Percentiles rank a stretch among this genome's conserved stretches.
Evolutionary conservation across 2,888 invertebrate species (phyloP).

Genomic region (Perithous albicinctus): DNA sequence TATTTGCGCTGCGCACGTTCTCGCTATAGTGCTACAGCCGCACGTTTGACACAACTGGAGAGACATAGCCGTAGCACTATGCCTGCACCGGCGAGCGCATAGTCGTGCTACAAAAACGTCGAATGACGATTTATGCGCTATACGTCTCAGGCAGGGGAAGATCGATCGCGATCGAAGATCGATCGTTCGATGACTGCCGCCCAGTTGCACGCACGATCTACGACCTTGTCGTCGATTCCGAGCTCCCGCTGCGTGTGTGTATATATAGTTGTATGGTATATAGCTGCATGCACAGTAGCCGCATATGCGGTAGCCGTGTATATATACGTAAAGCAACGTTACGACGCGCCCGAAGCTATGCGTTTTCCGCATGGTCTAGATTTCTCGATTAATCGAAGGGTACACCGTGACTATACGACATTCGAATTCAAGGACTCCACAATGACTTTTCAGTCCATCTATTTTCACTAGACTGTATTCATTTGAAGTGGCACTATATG

Average conservation of each 20-base stretch:
- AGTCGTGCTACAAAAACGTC: conserved; percentile 67
- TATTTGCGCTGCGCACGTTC: conserved; percentile 52
- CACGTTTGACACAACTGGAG: conserved; percentile 55
- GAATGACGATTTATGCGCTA: conserved; percentile 70
- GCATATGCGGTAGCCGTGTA: conserved; percentile 41
- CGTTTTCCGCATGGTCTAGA: conserved; percentile 70
- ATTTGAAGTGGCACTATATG: conserved; percentile 40
- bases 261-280: too few relatives aligned
- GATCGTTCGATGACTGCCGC: conserved; percentile 68
- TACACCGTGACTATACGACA: conserved; percentile 42
- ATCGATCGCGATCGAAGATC: conserved; percentile 62
- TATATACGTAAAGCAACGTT: conserved; percentile 42
- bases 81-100: conserved; percentile 48
- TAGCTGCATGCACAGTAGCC: conserved; percentile 20
- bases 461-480: conserved; percentile 20
- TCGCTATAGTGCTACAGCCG: conserved; percentile 22
- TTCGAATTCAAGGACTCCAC: conserved; percentile 65
- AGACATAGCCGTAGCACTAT: conserved; percentile 46
- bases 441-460: conserved; percentile 47
- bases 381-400: conserved; percentile 66
- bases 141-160: conserved; percentile 65
- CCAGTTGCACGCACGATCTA: conserved; percentile 68
- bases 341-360: conserved; percentile 41
- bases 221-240: conserved; percentile 65
- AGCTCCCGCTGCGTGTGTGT: conserved; percentile 34